Evolutionary conservation across 2,797 vertebrate species (phyloP), one percentile per base, ranked within the genome.

Genomic region (Microctenopoma lineatum): DNA sequence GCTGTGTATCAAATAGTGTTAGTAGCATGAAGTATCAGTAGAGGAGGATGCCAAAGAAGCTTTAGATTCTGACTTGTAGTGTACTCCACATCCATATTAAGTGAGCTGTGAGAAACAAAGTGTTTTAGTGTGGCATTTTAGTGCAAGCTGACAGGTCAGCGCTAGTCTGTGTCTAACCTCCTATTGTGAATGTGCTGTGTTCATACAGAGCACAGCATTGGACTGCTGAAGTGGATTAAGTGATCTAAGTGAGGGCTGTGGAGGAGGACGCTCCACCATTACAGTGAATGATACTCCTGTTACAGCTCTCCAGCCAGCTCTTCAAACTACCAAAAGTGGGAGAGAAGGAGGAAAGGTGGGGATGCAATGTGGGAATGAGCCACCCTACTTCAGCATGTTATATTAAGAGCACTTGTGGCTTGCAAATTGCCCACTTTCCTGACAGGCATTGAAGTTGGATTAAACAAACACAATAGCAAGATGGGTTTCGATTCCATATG

Each of bases 211-310:
- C 75, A 44, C 71, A 59, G 77, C 54, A 70, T 68, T 57, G 84
- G 56, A 79, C 83, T 60, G 75, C 34, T 82, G 79, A 80, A 90
- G 90, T 87, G 85, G 86, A 89, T 87, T 89, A 88, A 90, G 90
- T 90, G 90, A 92, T 81, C 70, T 66, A 78, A 86, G 83, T 81
- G 83, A 90, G 90, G 66, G 77, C 73, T 90, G 88, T 89, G 90
- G 90, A 90, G 91, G 89, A 91, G 87, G 84, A 89, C n/a, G 85
- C 84, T 72, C 81, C 75, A 58, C 84, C 87, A 90, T 89, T 84
- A 83, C 81, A 71, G 87, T 89, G 84, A 90, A 89, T 90, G 90
- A 91, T 90, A 89, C 89, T 92, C 87, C 84, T 89, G 86, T 73
- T 89, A 73, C 84, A 67, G 79, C 85, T 83, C 88, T 91, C 83